Conservation (phyloP, 2,797 vertebrate species). For the Platalea minor region DNA sequence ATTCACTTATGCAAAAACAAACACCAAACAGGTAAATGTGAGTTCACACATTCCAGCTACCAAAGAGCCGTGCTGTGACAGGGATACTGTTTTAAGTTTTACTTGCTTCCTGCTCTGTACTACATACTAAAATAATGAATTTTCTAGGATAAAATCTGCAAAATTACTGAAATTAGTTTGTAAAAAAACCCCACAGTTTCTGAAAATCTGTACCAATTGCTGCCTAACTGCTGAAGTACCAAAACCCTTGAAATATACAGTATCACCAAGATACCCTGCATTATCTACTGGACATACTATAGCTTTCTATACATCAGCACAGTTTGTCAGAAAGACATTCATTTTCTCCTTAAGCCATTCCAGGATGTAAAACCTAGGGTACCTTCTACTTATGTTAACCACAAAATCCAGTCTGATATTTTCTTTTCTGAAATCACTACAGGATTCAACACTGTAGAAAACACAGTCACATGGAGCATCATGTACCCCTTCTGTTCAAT, state of each 20-base stretch:
- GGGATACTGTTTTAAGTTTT: not conserved
- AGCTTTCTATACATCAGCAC: not conserved
- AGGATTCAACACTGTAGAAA: not conserved
- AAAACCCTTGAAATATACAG: not conserved
- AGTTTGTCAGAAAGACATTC: not conserved
- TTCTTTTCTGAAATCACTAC: not conserved
- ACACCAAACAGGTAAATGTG: not conserved
- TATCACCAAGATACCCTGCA: not conserved
- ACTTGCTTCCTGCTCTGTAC: not conserved
- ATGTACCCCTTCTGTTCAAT: not conserved
- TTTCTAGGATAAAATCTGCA: not conserved
- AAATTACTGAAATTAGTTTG: not conserved
- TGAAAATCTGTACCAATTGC: not conserved
- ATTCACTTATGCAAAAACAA: not conserved
- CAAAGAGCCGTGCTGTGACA: not conserved
- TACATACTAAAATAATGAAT: not conserved
- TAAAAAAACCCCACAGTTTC: rapidly evolving
- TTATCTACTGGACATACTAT: not conserved
- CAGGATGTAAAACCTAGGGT: not conserved
- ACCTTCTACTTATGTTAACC: not conserved
- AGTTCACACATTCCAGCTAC: not conserved
- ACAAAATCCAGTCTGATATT: not conserved
- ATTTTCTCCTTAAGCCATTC: not conserved
- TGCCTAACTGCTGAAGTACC: not conserved
- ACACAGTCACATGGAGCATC: rapidly evolving